Conservation (phyloP, 2,797 vertebrate genomes). For the Potorous gilbertii region DNA sequence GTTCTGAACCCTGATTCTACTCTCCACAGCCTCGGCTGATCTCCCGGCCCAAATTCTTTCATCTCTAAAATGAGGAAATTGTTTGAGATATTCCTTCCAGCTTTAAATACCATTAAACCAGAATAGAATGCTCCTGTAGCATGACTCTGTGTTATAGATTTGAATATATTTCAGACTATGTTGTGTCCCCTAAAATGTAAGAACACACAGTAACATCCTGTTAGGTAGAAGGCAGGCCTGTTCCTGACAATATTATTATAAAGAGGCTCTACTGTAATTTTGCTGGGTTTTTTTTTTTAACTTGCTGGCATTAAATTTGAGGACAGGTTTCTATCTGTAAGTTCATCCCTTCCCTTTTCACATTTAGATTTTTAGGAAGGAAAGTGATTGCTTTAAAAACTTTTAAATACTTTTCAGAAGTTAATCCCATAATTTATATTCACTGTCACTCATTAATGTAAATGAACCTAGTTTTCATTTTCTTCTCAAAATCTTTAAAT, state of each 20-base stretch:
- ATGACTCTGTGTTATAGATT: background rate
- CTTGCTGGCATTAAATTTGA: background rate
- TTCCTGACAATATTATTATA: background rate
- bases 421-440: background rate
- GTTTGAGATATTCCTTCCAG: background rate
- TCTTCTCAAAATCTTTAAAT: background rate
- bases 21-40: background rate
- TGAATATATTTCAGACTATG: background rate
- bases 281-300: background rate
- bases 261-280: background rate
- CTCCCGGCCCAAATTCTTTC: background rate
- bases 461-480: background rate
- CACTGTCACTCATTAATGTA: background rate
- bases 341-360: background rate
- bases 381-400: constrained; percentile 6
- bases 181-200: background rate
- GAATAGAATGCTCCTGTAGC: background rate
- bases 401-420: background rate
- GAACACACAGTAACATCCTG: background rate
- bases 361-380: background rate
- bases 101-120: background rate
- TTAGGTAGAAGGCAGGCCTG: background rate
- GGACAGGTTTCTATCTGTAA: background rate
- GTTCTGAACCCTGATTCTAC: background rate
- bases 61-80: background rate